Conservation (phyloP, 2,888 invertebrate genomes). For the Sicus ferrugineus region DNA sequence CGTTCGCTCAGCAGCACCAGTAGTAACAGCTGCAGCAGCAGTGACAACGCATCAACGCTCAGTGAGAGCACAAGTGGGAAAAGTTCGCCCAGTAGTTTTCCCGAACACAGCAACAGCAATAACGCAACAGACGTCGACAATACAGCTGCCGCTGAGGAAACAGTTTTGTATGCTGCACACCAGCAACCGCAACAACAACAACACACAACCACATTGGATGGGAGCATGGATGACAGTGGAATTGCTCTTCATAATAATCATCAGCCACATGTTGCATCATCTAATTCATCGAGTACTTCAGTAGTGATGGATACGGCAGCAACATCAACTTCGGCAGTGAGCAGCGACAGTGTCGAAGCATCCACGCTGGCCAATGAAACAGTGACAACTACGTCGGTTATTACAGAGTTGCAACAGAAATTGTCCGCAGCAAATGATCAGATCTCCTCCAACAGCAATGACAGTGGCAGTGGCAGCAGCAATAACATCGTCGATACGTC, state of each 20-base stretch:
- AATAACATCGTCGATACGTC: constrained; percentile 49
- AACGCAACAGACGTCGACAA: constrained; percentile 11
- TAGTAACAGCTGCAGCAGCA: constrained; percentile 41
- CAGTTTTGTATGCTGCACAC: constrained; percentile 31
- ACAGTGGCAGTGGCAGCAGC: constrained; percentile 30
- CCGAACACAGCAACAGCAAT: constrained; percentile 15
- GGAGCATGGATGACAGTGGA: constrained; percentile 20
- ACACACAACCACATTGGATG: constrained; percentile 37
- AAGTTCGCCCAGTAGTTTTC: constrained; percentile 54
- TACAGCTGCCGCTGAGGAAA: background rate
- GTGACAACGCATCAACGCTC: constrained; percentile 47
- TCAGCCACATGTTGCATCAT: constrained; percentile 36
- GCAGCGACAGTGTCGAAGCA: constrained; percentile 31
- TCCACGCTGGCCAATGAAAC: background rate
- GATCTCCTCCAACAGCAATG: constrained; percentile 32
- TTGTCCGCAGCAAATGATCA: constrained; percentile 33
- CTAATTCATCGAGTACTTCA: constrained; percentile 41
- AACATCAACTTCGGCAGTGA: constrained; percentile 36
- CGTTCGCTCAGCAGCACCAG: constrained; percentile 51
- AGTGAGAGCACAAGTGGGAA: constrained; percentile 59
- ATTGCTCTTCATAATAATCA: constrained; percentile 38
- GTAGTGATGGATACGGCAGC: constrained; percentile 13
- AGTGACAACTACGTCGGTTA: background rate
- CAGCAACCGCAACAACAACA: constrained; percentile 23
- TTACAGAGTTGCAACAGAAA: constrained; percentile 16